Percentiles rank a stretch among this genome's conserved stretches.
phyloP scores from a whole-genome alignment of 2,888 invertebrate genomes.

The Steromphala cineraria region DNA sequence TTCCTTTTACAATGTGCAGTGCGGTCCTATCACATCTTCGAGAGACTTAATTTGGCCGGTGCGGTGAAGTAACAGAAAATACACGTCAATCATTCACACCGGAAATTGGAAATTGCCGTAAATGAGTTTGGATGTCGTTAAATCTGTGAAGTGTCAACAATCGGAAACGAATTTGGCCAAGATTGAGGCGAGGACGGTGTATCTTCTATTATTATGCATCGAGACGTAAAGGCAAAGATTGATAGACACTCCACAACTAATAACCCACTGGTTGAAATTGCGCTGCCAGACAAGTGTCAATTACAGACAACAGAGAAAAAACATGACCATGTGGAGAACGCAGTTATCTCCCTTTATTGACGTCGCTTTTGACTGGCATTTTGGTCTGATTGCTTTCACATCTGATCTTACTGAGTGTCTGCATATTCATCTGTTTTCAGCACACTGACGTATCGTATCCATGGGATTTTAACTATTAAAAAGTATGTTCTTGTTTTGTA shows the following conservation, averaged over 20 bases:
- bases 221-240: slow-evolving; percentile 1
- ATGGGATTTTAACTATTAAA: no score
- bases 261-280: background rate
- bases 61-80: background rate
- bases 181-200: background rate
- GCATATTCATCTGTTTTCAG: no score
- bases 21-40: background rate
- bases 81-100: background rate
- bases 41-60: background rate
- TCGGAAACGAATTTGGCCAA: background rate
- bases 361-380: no score
- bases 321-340: background rate
- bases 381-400: no score
- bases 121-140: slow-evolving; percentile 8
- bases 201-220: background rate
- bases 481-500: no score
- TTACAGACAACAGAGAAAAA: background rate
- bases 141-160: slow-evolving; percentile 10
- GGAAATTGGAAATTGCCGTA: slow-evolving; percentile 10
- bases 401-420: no score
- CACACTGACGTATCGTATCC: no score
- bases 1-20: background rate
- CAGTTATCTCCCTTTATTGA: background rate
- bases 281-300: background rate
- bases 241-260: slow-evolving; percentile 1